Conservation (phyloP, 2,113 vertebrate species). For the Zingel zingel region DNA sequence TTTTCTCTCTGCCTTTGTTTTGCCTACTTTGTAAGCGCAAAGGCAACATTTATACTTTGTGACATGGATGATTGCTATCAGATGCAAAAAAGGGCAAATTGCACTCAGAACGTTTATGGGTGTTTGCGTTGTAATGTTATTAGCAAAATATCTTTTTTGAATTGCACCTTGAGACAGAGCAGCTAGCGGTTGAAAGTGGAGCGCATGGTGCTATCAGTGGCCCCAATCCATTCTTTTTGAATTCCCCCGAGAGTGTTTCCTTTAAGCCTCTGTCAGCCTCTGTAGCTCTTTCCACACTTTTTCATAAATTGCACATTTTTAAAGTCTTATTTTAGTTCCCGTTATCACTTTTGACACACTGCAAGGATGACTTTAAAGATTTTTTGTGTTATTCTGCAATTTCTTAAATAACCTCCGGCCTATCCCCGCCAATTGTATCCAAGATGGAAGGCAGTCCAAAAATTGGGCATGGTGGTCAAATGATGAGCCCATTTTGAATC, state of each 20-base stretch:
- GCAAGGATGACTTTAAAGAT: conserved; percentile 39
- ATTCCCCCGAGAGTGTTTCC: neutral
- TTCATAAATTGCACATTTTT: conserved; percentile 8
- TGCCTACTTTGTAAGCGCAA: neutral
- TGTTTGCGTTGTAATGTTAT: neutral
- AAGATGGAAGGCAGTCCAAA: conserved; percentile 58
- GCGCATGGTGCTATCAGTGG: neutral
- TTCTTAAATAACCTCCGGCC: conserved; percentile 46
- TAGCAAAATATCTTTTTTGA: neutral
- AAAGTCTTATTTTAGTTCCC: conserved; percentile 23
- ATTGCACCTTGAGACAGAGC: neutral
- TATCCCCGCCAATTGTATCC: conserved; percentile 44
- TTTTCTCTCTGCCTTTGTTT: neutral
- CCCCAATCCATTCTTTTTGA: neutral
- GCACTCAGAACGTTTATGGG: neutral
- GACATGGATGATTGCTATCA: neutral
- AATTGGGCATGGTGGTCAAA: conserved; percentile 70
- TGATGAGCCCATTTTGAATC: conserved; percentile 77
- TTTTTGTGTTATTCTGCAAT: conserved; percentile 42
- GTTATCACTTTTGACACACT: conserved; percentile 11
- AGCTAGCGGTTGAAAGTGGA: neutral
- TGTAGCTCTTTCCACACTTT: neutral
- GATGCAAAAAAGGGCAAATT: neutral
- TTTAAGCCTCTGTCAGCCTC: conserved; percentile 4
- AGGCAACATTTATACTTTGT: neutral